Conservation (phyloP, 1,140 invertebrate genomes). For the Drosophila persimilis region DNA sequence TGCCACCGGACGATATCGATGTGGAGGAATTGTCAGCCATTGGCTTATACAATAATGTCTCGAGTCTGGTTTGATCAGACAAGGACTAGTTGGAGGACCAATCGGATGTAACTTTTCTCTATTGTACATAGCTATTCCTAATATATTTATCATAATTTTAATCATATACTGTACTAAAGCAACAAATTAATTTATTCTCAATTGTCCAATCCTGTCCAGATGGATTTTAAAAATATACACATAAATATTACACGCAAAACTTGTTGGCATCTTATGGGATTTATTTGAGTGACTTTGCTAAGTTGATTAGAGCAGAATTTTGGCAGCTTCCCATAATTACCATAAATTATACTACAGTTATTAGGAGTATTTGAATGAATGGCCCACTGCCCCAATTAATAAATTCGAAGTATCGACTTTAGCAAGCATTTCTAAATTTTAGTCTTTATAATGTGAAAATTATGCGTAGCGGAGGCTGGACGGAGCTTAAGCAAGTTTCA, state of each 20-base stretch:
- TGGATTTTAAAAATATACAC: conserved; percentile 15
- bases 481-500: no score
- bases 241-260: not conserved
- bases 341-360: no score
- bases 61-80: conserved; percentile 56
- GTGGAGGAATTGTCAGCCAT: conserved; percentile 53
- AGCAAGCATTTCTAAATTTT: no score
- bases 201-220: conserved; percentile 24
- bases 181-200: conserved; percentile 40
- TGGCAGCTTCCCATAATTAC: not conserved
- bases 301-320: not conserved
- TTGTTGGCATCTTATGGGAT: not conserved
- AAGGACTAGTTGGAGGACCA: not conserved
- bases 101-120: conserved; percentile 12
- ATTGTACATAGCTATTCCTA: conserved; percentile 59
- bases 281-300: not conserved
- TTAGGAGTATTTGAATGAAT: no score
- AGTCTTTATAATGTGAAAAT: no score
- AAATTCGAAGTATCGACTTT: no score
- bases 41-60: conserved; percentile 68
- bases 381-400: no score
- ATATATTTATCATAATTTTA: conserved; percentile 62
- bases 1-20: conserved; percentile 46
- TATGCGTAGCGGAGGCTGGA: no score
- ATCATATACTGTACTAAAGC: conserved; percentile 31